A percentile compares a stretch with the other conserved stretches of the same genome.
Evolutionary conservation across 2,797 vertebrate genomes (phyloP).

Genomic region (Chloroceryle amazona): DNA sequence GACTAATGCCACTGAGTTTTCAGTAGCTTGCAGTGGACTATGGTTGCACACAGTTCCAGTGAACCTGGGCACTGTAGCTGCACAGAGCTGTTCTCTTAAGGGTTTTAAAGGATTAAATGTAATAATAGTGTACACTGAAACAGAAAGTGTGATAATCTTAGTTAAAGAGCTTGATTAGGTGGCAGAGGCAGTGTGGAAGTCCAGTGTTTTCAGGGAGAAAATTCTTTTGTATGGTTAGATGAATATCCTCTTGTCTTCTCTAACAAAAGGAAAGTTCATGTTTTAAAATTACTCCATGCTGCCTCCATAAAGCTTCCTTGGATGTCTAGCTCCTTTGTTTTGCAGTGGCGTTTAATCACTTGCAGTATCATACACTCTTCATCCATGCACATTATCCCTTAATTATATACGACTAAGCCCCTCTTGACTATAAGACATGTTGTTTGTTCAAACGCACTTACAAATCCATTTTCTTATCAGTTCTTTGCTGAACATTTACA

Average conservation of each 20-base stretch:
- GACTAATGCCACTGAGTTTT: background rate
- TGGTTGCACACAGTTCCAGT: background rate
- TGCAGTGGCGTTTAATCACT: constrained; percentile 9
- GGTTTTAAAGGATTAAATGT: constrained; percentile 34
- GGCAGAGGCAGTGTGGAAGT: background rate
- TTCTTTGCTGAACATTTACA: constrained; percentile 71
- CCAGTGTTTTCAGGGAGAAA: background rate
- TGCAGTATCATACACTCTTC: constrained; percentile 29
- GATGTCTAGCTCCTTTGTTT: constrained; percentile 17
- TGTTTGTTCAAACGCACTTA: constrained; percentile 76
- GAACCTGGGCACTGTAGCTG: background rate
- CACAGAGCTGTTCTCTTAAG: background rate
- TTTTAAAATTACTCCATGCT: constrained; percentile 3
- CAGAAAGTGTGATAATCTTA: constrained; percentile 3
- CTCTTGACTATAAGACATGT: constrained; percentile 43
- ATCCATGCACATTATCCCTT: constrained; percentile 44
- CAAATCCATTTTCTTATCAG: constrained; percentile 72
- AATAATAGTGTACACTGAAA: constrained; percentile 10
- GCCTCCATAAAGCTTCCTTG: background rate
- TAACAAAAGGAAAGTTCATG: background rate
- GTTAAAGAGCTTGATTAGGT: background rate
- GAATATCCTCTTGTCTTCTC: background rate
- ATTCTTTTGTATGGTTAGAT: background rate
- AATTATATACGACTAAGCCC: constrained; percentile 46
- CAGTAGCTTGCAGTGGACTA: background rate